Evolutionary conservation across 2,113 vertebrate species (phyloP).

Genomic region (Vombatus ursinus): DNA sequence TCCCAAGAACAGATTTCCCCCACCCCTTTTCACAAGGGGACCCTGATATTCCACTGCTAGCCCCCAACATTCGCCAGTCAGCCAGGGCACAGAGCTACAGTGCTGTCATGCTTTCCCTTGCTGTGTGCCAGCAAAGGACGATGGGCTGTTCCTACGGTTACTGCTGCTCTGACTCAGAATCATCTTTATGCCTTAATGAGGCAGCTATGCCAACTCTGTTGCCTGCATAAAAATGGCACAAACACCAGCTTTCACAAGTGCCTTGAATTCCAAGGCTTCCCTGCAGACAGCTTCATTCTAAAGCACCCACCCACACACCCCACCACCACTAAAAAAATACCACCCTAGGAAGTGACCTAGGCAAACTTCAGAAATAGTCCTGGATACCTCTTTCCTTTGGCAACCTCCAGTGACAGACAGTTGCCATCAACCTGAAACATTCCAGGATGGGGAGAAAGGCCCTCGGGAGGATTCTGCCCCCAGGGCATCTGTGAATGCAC

Average conservation of each 20-base stretch:
- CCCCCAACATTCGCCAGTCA: background rate
- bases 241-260: background rate
- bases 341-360: background rate
- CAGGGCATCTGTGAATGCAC: background rate
- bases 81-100: background rate
- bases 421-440: background rate
- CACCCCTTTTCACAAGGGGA: constrained; percentile 41
- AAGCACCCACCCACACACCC: background rate
- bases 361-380: background rate
- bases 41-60: background rate
- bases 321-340: background rate
- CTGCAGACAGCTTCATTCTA: background rate
- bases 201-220: background rate
- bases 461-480: background rate
- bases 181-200: constrained; percentile 38
- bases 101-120: constrained; percentile 31
- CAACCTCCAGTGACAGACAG: background rate
- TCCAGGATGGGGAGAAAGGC: background rate
- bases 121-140: background rate
- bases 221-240: background rate
- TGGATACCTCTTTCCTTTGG: background rate
- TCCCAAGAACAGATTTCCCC: constrained; percentile 18
- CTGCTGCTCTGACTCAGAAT: background rate
- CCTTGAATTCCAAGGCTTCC: background rate
- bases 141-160: background rate